A percentile compares a stretch with the other conserved stretches of the same genome.
Conservation (phyloP, 30 jellyfish, hydroid and myxozoan species). For the Pelagia noctiluca region DNA sequence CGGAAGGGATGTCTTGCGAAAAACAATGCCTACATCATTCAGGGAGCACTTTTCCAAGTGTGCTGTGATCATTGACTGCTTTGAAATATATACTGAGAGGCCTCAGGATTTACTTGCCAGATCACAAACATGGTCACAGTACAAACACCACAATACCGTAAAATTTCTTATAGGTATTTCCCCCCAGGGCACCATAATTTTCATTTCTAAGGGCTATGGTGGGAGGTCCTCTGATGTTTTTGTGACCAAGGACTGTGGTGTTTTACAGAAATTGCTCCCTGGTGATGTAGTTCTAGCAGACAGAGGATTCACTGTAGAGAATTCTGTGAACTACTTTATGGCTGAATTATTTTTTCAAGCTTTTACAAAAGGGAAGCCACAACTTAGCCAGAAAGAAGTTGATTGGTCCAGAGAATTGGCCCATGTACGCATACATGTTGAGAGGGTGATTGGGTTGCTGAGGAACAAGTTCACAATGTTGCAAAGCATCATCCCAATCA, state of each 20-base stretch:
- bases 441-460: background rate
- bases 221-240: constrained; percentile 70
- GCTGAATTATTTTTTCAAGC: constrained; percentile 35
- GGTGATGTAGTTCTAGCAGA: constrained; percentile 71
- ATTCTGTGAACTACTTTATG: background rate
- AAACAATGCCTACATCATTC: constrained; percentile 29
- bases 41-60: constrained; percentile 46
- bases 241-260: constrained; percentile 59
- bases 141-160: constrained; percentile 81
- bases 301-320: constrained; percentile 63
- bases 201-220: constrained; percentile 72
- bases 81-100: constrained; percentile 54
- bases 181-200: constrained; percentile 77
- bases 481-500: constrained; percentile 5
- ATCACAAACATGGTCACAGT: constrained; percentile 55
- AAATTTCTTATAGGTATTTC: constrained; percentile 64
- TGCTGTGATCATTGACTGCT: constrained; percentile 56
- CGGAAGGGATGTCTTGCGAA: constrained; percentile 11
- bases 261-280: constrained; percentile 56
- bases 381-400: constrained; percentile 49
- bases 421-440: constrained; percentile 42
- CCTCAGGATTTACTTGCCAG: constrained; percentile 55
- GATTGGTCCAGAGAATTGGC: constrained; percentile 47
- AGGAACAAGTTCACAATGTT: constrained; percentile 1
- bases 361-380: constrained; percentile 63